Percentiles rank a stretch among this genome's conserved stretches.
Conservation (phyloP, 1,140 invertebrate genomes). For the Muscidifurax raptorellus region DNA sequence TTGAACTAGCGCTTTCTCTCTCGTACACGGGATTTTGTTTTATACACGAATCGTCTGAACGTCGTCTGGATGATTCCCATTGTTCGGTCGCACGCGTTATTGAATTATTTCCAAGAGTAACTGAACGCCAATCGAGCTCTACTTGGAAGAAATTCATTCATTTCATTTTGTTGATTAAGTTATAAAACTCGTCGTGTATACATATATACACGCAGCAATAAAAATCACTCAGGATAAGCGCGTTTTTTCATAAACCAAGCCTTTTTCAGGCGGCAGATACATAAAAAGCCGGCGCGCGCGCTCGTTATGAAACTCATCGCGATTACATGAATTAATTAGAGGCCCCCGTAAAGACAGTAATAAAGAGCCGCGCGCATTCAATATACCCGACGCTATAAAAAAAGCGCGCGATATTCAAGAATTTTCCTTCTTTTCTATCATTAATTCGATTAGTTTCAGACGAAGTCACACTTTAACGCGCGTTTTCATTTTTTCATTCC, state of each 20-base stretch:
- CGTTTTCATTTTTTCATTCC: not conserved
- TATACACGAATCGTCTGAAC: too few relatives aligned
- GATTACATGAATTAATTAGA: not conserved
- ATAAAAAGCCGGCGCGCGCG: not conserved
- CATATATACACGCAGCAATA: not conserved
- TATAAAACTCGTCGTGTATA: not conserved
- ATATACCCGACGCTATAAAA: not conserved
- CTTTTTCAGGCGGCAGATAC: not conserved
- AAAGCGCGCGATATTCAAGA: not conserved
- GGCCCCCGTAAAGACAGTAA: not conserved
- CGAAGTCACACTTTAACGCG: not conserved
- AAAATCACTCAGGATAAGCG: not conserved
- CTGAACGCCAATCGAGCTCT: too few relatives aligned
- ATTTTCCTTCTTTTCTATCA: not conserved
- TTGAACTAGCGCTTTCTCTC: not conserved
- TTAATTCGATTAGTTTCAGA: not conserved
- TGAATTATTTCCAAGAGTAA: not conserved
- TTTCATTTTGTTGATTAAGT: not conserved
- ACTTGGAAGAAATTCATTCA: too few relatives aligned
- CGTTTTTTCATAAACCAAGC: not conserved
- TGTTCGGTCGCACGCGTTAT: not conserved
- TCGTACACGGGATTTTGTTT: not conserved
- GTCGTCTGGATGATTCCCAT: not conserved
- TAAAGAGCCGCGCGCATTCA: not conserved
- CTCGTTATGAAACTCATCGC: not conserved